These are phyloP conservation scores for Caenorhabditis inopinata DNA, from an alignment of 1,140 invertebrate species.

Conservation along the genomic window DNA sequence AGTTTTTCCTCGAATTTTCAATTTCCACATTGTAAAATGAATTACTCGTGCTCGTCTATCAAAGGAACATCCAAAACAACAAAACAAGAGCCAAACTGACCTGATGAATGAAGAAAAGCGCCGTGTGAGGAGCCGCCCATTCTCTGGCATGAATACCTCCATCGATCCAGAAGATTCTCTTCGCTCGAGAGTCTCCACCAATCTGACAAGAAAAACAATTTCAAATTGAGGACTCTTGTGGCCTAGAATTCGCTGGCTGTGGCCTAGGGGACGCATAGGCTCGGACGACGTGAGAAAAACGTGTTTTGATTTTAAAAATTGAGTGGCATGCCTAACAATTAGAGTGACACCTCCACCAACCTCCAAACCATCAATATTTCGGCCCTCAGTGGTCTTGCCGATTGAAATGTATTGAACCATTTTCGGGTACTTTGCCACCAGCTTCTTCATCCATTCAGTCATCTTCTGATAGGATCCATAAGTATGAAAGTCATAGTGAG, in stretches of 20 bases:
- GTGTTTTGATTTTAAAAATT: no score
- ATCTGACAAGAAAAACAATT: conserved; percentile 56
- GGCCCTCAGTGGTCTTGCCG: conserved; percentile 60
- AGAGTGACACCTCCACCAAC: conserved; percentile 45
- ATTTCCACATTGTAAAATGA: no score
- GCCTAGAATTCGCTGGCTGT: no score
- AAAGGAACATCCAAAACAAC: no score
- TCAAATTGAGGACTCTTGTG: no score
- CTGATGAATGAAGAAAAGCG: conserved; percentile 66
- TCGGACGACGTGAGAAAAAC: no score
- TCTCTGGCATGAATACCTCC: conserved; percentile 66
- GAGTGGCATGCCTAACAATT: no score
- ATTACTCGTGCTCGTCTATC: no score
- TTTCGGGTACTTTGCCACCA: conserved; percentile 56
- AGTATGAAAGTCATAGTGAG: conserved; percentile 45
- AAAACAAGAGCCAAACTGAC: no score
- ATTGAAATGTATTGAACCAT: conserved; percentile 64
- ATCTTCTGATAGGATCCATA: conserved; percentile 60
- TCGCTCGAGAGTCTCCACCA: conserved; percentile 52
- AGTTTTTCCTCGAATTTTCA: no score
- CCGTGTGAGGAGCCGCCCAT: conserved; percentile 65
- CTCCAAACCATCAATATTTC: conserved; percentile 64
- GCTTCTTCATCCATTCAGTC: conserved; percentile 59
- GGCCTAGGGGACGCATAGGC: no score
- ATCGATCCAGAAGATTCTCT: conserved; percentile 65